These are phyloP conservation scores for Euphysa ruthae DNA, from an alignment of 30 jellyfish, hydroid and myxozoan species.

Conservation along the genomic window DNA sequence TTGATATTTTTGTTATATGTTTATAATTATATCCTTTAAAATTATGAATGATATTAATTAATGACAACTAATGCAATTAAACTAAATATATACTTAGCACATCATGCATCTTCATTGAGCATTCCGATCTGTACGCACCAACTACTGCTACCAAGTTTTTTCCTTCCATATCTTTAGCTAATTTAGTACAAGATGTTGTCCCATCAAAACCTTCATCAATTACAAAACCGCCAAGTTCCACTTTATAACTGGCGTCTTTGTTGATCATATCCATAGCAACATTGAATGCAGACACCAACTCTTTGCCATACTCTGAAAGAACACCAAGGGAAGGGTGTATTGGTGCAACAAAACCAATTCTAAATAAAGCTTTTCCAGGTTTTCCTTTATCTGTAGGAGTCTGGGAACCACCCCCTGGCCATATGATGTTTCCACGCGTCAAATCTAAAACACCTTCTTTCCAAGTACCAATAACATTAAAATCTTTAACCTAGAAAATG, in stretches of 20 bases:
- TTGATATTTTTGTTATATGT: no score
- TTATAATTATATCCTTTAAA: no score
- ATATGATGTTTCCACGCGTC: constrained; percentile 53
- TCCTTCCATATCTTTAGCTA: constrained; percentile 50
- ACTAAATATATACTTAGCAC: constrained; percentile 74
- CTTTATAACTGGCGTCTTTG: constrained; percentile 44
- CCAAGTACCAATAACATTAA: constrained; percentile 73
- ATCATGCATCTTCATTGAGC: constrained; percentile 64
- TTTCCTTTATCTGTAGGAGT: constrained; percentile 91
- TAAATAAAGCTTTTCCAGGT: constrained; percentile 90
- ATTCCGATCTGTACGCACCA: constrained; percentile 89
- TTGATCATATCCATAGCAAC: constrained; percentile 88
- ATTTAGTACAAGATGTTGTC: constrained; percentile 38
- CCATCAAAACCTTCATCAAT: constrained; percentile 93
- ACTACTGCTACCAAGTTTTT: constrained; percentile 67
- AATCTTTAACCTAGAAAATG: constrained; percentile 17
- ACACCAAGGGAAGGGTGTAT: constrained; percentile 68
- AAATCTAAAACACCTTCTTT: constrained; percentile 43
- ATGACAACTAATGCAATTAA: no score
- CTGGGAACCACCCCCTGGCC: constrained; percentile 94
- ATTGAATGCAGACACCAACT: constrained; percentile 83
- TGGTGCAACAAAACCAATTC: constrained; percentile 88
- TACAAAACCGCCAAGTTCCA: constrained; percentile 63
- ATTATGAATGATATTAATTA: no score
- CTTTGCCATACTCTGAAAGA: constrained; percentile 64